These are phyloP conservation scores for Euthynnus affinis DNA, from an alignment of 2,797 vertebrate genomes.

Conservation along the genomic window DNA sequence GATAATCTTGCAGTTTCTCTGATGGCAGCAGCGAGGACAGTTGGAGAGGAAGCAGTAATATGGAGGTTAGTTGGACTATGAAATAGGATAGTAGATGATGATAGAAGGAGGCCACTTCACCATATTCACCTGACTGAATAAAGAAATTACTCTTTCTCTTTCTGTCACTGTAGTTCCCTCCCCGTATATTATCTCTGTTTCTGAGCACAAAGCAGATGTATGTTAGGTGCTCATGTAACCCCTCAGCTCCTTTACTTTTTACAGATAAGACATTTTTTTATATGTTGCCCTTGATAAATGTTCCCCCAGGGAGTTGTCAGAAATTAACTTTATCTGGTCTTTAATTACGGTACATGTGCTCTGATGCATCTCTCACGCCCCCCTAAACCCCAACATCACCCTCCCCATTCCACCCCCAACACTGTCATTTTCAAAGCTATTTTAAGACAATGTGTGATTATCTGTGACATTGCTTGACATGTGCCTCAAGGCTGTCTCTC, in stretches of 20 bases:
- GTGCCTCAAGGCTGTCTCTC: constrained; percentile 81
- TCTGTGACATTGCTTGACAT: constrained; percentile 85
- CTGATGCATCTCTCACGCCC: constrained; percentile 66
- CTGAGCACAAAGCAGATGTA: constrained; percentile 60
- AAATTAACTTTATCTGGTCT: constrained; percentile 83
- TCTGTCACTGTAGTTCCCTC: constrained; percentile 62
- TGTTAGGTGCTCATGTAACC: constrained; percentile 41
- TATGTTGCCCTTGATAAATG: constrained; percentile 77
- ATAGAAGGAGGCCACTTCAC: constrained; percentile 57
- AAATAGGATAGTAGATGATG: constrained; percentile 65
- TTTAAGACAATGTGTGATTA: constrained; percentile 86
- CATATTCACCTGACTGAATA: constrained; percentile 63
- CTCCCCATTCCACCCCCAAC: constrained; percentile 43
- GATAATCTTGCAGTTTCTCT: not conserved
- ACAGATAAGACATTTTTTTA: constrained; percentile 64
- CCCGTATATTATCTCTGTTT: constrained; percentile 55
- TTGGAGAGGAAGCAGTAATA: constrained; percentile 39
- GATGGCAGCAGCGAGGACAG: constrained; percentile 7
- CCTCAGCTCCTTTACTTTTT: constrained; percentile 42
- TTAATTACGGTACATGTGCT: constrained; percentile 80
- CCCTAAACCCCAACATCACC: constrained; percentile 53
- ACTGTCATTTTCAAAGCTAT: constrained; percentile 83
- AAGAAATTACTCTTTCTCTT: constrained; percentile 57
- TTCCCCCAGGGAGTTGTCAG: constrained; percentile 74
- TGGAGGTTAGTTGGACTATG: constrained; percentile 64